Conservation (phyloP, 1,140 invertebrate species). For the Agrypnia vestita region DNA sequence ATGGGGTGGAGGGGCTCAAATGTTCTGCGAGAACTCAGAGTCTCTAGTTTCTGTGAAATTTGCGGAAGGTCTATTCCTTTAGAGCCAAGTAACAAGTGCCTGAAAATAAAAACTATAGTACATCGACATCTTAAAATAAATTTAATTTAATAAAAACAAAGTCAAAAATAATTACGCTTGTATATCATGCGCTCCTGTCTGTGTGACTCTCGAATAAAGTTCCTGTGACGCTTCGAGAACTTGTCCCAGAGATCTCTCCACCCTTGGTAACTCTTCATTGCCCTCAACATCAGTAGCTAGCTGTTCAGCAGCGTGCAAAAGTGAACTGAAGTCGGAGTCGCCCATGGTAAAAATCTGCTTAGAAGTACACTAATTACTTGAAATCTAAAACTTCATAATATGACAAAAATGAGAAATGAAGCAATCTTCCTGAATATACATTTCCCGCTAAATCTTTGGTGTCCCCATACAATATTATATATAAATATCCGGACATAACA, state of each 20-base stretch:
- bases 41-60: slow-evolving; percentile 92
- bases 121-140: too few species aligned
- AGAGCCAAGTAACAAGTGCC: slow-evolving; percentile 92
- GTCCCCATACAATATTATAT: too few species aligned
- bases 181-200: slow-evolving; percentile 88
- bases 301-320: slow-evolving; percentile 92
- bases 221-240: slow-evolving; percentile 94
- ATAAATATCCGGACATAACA: too few species aligned
- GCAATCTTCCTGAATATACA: too few species aligned
- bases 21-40: slow-evolving; percentile 86
- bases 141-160: slow-evolving; percentile 1
- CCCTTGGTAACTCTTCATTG: slow-evolving; percentile 85
- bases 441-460: too few species aligned
- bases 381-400: too few species aligned
- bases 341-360: slow-evolving; percentile 42
- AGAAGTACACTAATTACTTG: not conserved
- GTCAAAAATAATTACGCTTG: slow-evolving; percentile 85
- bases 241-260: slow-evolving; percentile 92
- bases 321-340: slow-evolving; percentile 79
- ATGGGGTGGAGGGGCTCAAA: slow-evolving; percentile 93
- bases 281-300: slow-evolving; percentile 91
- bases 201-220: slow-evolving; percentile 88
- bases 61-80: slow-evolving; percentile 95
- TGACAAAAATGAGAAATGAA: too few species aligned
- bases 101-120: slow-evolving; percentile 64